A percentile compares a stretch with the other conserved stretches of the same genome.
Conservation (phyloP, 1,140 invertebrate species). For the Drosophila bifasciata region DNA sequence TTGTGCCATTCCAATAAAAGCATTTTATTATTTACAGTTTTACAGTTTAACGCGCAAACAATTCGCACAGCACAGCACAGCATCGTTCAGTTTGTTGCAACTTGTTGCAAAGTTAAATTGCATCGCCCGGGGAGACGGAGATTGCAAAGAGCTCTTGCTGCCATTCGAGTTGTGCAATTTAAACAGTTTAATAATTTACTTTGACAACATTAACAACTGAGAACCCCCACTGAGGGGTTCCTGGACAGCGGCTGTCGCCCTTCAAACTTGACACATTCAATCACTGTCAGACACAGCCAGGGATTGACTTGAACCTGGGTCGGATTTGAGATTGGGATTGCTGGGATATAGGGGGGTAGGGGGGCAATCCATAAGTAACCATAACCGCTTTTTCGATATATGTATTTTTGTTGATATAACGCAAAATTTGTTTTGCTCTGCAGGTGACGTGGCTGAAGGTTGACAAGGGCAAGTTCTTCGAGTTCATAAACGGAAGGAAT, state of each 20-base stretch:
- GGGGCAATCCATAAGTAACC: too few species aligned
- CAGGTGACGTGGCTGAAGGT: constrained; percentile 89
- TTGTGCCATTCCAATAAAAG: constrained; percentile 68
- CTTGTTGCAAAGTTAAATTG: constrained; percentile 75
- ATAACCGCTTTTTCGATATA: background rate
- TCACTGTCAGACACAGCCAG: constrained; percentile 63
- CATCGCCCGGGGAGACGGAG: constrained; percentile 21
- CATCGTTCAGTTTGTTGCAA: constrained; percentile 53
- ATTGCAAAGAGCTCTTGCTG: background rate
- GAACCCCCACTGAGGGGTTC: background rate
- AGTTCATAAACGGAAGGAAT: constrained; percentile 90
- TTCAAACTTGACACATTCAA: constrained; percentile 59
- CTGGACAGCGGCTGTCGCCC: constrained; percentile 3
- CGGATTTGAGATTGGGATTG: too few species aligned
- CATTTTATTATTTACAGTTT: constrained; percentile 75
- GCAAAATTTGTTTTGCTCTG: constrained; percentile 56
- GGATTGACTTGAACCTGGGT: constrained; percentile 13
- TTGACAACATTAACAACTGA: constrained; percentile 17
- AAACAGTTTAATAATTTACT: constrained; percentile 29
- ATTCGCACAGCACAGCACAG: constrained; percentile 41
- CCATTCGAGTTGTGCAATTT: constrained; percentile 22
- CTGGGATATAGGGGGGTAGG: too few species aligned
- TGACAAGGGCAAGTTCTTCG: constrained; percentile 89
- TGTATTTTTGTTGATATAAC: constrained; percentile 59
- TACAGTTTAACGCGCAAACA: constrained; percentile 74